A percentile compares a stretch with the other conserved stretches of the same genome.
phyloP scores from a whole-genome alignment of 2,888 invertebrate genomes.

The Spilosoma lubricipeda region DNA sequence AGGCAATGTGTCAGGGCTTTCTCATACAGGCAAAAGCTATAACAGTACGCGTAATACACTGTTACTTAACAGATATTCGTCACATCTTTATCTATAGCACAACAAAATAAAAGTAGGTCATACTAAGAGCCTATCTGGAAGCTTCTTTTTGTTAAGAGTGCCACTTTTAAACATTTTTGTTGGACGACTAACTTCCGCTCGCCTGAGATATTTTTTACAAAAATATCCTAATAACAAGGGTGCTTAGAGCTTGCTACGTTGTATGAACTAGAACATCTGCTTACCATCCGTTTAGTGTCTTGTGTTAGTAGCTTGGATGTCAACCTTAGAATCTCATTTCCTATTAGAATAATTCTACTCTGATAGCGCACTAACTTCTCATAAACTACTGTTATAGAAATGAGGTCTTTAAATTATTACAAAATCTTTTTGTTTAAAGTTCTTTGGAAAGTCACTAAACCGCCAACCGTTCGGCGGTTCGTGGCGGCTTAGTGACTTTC shows the following conservation, averaged over 20 bases:
- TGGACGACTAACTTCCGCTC: conserved; percentile 3
- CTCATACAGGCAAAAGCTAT: too few species aligned
- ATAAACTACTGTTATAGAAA: background rate
- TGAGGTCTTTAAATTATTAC: background rate
- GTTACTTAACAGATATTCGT: background rate
- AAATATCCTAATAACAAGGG: background rate
- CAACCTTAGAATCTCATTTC: background rate
- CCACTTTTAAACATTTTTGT: background rate
- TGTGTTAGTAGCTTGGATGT: background rate
- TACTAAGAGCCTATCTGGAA: background rate
- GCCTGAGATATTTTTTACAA: background rate
- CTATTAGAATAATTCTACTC: background rate
- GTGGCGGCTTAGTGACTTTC: background rate
- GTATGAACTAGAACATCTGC: background rate
- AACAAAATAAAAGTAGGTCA: background rate
- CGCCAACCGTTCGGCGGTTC: too few species aligned
- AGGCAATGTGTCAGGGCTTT: too few species aligned
- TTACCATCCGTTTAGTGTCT: background rate
- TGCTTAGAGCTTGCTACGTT: background rate
- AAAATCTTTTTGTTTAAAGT: background rate
- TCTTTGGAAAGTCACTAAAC: too few species aligned
- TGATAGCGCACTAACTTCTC: background rate
- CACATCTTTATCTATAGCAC: background rate
- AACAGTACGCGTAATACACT: background rate
- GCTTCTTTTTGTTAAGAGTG: background rate